Evolutionary conservation across 1,140 invertebrate genomes (phyloP).

Genomic region (Cotesia chilonis): DNA sequence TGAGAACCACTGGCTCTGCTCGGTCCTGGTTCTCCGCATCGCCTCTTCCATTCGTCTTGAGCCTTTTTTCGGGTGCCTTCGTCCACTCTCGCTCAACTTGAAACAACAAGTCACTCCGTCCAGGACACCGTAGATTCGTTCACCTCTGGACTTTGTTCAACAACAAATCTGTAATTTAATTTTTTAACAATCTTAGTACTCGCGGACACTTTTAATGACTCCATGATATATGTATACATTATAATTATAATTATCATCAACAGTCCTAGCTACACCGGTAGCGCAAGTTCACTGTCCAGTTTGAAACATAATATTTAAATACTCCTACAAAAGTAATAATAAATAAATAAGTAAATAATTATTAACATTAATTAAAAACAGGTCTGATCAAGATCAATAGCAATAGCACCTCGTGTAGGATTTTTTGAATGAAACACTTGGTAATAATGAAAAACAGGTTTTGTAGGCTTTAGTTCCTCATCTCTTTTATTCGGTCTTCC

Average conservation of each 20-base stretch:
- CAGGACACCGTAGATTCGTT: constrained; percentile 4
- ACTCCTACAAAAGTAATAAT: neutral
- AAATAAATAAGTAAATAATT: constrained; percentile 2
- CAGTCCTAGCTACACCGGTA: too few relatives aligned
- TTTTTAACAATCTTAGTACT: too few relatives aligned
- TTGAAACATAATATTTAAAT: neutral
- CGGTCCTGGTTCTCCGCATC: constrained; percentile 44
- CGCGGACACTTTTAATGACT: too few relatives aligned
- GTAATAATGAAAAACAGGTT: constrained; percentile 14
- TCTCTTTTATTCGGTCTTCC: too few relatives aligned
- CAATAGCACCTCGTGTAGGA: constrained; percentile 19
- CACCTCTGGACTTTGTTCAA: too few relatives aligned
- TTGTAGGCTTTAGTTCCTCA: neutral
- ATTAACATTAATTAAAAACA: neutral
- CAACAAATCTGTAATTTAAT: too few relatives aligned
- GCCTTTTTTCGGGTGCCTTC: neutral
- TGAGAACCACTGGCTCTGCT: constrained; percentile 52
- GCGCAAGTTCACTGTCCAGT: too few relatives aligned
- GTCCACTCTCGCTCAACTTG: neutral
- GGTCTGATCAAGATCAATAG: constrained; percentile 3
- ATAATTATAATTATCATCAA: too few relatives aligned
- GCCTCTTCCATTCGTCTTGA: constrained; percentile 52
- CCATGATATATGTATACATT: too few relatives aligned
- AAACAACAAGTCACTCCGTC: constrained; percentile 12
- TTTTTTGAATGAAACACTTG: constrained; percentile 14